Percentiles rank a stretch among this genome's conserved stretches.
These are phyloP conservation scores for Charanyca ferruginea DNA, from an alignment of 2,888 invertebrate species.

Conservation along the genomic window DNA sequence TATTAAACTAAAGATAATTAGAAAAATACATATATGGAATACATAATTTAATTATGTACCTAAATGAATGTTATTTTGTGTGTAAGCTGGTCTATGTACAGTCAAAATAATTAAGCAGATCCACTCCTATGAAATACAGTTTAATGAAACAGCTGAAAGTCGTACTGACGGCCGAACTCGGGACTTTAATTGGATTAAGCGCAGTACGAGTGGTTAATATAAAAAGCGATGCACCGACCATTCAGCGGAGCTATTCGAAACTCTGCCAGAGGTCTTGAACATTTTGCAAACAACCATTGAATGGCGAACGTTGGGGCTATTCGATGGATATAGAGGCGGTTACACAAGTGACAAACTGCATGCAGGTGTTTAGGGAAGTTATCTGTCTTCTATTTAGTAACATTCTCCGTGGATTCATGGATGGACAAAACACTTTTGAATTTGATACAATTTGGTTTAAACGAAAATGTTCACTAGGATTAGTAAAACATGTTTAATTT, in stretches of 20 bases:
- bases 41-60: too few relatives aligned
- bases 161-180: conserved; percentile 57
- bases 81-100: conserved; percentile 4
- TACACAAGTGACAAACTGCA: conserved; percentile 40
- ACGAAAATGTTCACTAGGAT: background rate
- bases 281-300: conserved; percentile 60
- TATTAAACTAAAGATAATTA: conserved; percentile 3
- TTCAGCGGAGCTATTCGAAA: conserved; percentile 58
- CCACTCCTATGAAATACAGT: conserved; percentile 48
- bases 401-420: conserved; percentile 8
- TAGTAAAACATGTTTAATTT: background rate
- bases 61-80: conserved; percentile 16
- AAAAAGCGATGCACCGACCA: conserved; percentile 64
- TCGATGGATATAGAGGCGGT: conserved; percentile 32
- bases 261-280: conserved; percentile 50
- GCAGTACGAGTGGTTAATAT: conserved; percentile 65
- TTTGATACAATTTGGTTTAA: background rate
- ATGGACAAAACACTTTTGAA: conserved; percentile 19
- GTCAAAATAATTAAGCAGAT: conserved; percentile 42
- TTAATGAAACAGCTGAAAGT: conserved; percentile 56
- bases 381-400: conserved; percentile 6
- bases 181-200: conserved; percentile 75
- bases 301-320: conserved; percentile 25
- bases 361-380: conserved; percentile 21
- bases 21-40: too few relatives aligned